A percentile compares a stretch with the other conserved stretches of the same genome.
Conservation (phyloP, 1,140 invertebrate genomes). For the Drosophila quadrilineata region DNA sequence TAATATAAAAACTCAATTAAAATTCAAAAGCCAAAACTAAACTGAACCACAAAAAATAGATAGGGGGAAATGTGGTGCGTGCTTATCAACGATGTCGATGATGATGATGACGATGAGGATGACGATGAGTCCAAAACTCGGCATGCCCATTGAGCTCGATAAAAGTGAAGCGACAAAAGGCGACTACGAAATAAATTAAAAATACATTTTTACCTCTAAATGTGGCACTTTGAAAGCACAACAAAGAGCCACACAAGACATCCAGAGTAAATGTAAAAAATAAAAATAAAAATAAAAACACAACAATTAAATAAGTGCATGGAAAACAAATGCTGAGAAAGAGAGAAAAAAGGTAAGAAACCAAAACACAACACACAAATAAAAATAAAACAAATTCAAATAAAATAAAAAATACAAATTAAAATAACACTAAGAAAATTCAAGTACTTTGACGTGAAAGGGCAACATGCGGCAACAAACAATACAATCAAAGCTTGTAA, state of each 20-base stretch:
- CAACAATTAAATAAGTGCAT: constrained; percentile 75
- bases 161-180: constrained; percentile 69
- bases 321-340: constrained; percentile 50
- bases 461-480: constrained; percentile 19
- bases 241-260: constrained; percentile 44
- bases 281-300: constrained; percentile 69
- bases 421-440: constrained; percentile 56
- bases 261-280: constrained; percentile 74
- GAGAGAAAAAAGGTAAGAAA: too few species aligned
- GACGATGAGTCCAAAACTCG: constrained; percentile 27
- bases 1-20: constrained; percentile 70
- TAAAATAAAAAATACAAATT: constrained; percentile 53
- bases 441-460: constrained; percentile 48
- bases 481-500: constrained; percentile 3
- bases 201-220: constrained; percentile 76
- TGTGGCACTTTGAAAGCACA: constrained; percentile 65
- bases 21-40: constrained; percentile 47
- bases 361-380: constrained; percentile 18
- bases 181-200: constrained; percentile 72
- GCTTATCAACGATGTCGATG: constrained; percentile 53
- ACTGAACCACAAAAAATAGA: constrained; percentile 26
- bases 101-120: neutral
- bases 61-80: constrained; percentile 69
- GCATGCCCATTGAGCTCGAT: constrained; percentile 66
- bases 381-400: constrained; percentile 1